A percentile compares a stretch with the other conserved stretches of the same genome.
These are phyloP conservation scores for Epinephelus fuscoguttatus DNA, from an alignment of 2,113 vertebrate genomes.

Conservation along the genomic window DNA sequence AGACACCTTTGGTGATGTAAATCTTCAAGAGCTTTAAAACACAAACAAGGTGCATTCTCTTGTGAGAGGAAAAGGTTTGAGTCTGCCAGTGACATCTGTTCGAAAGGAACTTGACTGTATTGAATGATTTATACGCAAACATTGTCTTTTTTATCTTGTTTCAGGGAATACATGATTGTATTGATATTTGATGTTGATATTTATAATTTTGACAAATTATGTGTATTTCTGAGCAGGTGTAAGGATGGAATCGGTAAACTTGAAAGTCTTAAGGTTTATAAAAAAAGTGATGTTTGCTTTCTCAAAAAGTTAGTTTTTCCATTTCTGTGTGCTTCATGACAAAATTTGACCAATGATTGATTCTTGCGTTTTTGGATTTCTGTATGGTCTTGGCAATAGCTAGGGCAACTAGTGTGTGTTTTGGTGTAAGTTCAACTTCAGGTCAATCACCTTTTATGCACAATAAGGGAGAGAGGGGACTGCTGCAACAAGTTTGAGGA, in stretches of 20 bases:
- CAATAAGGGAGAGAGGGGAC: not conserved
- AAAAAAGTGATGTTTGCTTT: not conserved
- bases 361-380: not conserved
- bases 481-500: not conserved
- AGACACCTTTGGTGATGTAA: conserved; percentile 69
- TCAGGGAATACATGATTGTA: conserved; percentile 29
- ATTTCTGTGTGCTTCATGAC: too few relatives aligned
- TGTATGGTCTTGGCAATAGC: not conserved
- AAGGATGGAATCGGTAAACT: not conserved
- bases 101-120: conserved; percentile 50
- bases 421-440: not conserved
- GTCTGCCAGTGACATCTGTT: conserved; percentile 38
- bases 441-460: not conserved
- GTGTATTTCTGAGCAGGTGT: not conserved
- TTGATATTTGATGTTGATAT: too few relatives aligned
- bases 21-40: conserved; percentile 57
- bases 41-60: conserved; percentile 44
- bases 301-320: not conserved
- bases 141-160: conserved; percentile 13
- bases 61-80: conserved; percentile 25
- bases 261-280: not conserved
- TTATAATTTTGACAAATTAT: not conserved
- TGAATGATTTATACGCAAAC: conserved; percentile 59
- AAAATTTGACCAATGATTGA: not conserved
- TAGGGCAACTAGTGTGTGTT: not conserved